Conservation (phyloP, 1,140 invertebrate species). For the Heliconius nattereri region DNA sequence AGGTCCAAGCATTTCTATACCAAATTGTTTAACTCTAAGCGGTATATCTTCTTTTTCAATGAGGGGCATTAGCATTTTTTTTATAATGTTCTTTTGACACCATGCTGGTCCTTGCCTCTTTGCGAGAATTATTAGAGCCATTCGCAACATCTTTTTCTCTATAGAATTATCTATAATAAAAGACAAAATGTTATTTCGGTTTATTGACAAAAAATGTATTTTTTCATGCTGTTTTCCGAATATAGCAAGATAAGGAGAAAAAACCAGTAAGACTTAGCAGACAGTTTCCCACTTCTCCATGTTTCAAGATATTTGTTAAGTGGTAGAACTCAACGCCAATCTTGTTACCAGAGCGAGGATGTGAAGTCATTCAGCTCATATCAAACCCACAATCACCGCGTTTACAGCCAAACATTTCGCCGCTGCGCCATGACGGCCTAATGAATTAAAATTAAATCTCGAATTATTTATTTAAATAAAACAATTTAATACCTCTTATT, state of each 20-base stretch:
- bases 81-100: slow-evolving; percentile 74
- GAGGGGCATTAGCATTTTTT: slow-evolving; percentile 64
- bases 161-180: slow-evolving; percentile 58
- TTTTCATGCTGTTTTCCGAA: neutral
- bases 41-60: slow-evolving; percentile 55
- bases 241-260: neutral
- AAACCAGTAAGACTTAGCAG: too few species aligned
- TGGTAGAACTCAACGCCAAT: too few species aligned
- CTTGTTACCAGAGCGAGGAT: too few species aligned
- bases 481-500: slow-evolving; percentile 38
- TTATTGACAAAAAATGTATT: too few species aligned
- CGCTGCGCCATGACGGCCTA: too few species aligned
- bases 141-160: slow-evolving; percentile 63
- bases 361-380: too few species aligned
- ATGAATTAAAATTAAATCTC: too few species aligned
- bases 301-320: too few species aligned
- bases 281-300: too few species aligned
- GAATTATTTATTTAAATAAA: neutral
- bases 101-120: slow-evolving; percentile 70
- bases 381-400: too few species aligned
- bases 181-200: neutral
- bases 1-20: slow-evolving; percentile 66
- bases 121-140: slow-evolving; percentile 68
- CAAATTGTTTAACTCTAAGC: slow-evolving; percentile 54
- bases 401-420: too few species aligned